These are phyloP conservation scores for Benthosema pterotum DNA, from an alignment of 2,797 vertebrate genomes.

Conservation along the genomic window DNA sequence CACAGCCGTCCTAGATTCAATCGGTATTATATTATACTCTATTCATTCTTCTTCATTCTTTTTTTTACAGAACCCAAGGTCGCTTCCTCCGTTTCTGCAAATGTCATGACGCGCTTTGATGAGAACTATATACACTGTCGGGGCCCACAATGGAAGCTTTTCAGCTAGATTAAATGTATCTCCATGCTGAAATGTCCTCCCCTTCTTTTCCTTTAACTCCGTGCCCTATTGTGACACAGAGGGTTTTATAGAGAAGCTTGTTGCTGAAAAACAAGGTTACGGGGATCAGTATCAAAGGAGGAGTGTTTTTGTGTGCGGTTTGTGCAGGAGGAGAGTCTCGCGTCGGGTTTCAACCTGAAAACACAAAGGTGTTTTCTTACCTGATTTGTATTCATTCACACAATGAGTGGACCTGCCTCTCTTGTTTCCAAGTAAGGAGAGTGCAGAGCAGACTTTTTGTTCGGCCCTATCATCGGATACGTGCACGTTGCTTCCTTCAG, in stretches of 20 bases:
- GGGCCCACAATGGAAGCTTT: conserved; percentile 70
- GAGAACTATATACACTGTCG: conserved; percentile 53
- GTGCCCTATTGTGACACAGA: conserved; percentile 70
- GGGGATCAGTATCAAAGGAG: conserved; percentile 81
- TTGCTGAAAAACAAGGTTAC: conserved; percentile 81
- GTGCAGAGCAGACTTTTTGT: conserved; percentile 84
- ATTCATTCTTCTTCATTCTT: no score
- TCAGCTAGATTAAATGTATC: conserved; percentile 77
- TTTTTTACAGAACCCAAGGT: no score
- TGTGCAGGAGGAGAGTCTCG: conserved; percentile 74
- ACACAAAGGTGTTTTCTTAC: conserved; percentile 85
- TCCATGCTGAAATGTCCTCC: conserved; percentile 56
- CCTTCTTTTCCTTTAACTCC: conserved; percentile 6
- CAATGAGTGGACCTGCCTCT: conserved; percentile 79
- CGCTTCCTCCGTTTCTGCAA: conserved; percentile 50
- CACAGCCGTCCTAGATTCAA: conserved; percentile 49
- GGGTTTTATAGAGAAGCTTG: conserved; percentile 78
- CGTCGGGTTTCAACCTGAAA: conserved; percentile 79
- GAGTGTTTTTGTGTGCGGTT: conserved; percentile 74
- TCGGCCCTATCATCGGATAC: conserved; percentile 77
- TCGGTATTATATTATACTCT: conserved; percentile 71
- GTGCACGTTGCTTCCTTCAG: conserved; percentile 76
- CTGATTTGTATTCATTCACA: conserved; percentile 85
- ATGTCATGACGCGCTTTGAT: conserved; percentile 73
- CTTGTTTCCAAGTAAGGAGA: conserved; percentile 83